phyloP scores from a whole-genome alignment of 1,140 invertebrate species.

The Bombus superbus region DNA sequence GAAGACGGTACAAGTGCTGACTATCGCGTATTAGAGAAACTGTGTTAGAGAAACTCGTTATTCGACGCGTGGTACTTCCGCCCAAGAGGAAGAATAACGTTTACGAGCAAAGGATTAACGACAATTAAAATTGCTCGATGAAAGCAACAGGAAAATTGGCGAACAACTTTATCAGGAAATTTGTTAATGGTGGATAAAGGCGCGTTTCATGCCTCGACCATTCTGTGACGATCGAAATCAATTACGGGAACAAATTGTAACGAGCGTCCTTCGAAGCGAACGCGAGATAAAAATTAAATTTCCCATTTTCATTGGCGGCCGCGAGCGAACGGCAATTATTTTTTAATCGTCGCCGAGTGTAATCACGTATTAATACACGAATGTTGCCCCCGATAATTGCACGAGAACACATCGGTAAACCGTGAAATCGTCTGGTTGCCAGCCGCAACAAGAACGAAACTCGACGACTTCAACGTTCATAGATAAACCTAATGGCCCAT shows the following conservation, averaged over 20 bases:
- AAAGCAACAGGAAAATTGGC: background rate
- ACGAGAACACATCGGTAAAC: slow-evolving; percentile 31
- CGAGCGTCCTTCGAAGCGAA: background rate
- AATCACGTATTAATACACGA: slow-evolving; percentile 26
- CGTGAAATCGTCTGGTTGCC: slow-evolving; percentile 28
- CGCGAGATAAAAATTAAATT: slow-evolving; percentile 30
- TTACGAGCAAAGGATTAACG: background rate
- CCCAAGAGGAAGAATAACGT: background rate
- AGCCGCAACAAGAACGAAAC: slow-evolving; percentile 49
- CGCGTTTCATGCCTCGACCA: background rate
- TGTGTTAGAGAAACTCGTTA: slow-evolving; percentile 50
- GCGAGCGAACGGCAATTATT: slow-evolving; percentile 24
- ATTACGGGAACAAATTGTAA: slow-evolving; percentile 40
- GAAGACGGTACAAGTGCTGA: slow-evolving; percentile 56
- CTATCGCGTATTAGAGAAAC: slow-evolving; percentile 58
- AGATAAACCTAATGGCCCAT: slow-evolving; percentile 64
- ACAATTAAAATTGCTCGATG: slow-evolving; percentile 25
- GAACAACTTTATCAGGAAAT: background rate
- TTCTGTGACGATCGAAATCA: slow-evolving; percentile 30
- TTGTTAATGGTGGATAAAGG: slow-evolving; percentile 21
- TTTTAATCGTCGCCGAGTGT: slow-evolving; percentile 34
- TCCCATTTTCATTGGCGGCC: slow-evolving; percentile 15
- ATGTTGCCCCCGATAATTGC: slow-evolving; percentile 12
- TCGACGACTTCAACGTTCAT: slow-evolving; percentile 50
- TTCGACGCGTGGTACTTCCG: background rate